Evolutionary conservation across 2,888 invertebrate genomes (phyloP).

Genomic region (Nomada fucata): DNA sequence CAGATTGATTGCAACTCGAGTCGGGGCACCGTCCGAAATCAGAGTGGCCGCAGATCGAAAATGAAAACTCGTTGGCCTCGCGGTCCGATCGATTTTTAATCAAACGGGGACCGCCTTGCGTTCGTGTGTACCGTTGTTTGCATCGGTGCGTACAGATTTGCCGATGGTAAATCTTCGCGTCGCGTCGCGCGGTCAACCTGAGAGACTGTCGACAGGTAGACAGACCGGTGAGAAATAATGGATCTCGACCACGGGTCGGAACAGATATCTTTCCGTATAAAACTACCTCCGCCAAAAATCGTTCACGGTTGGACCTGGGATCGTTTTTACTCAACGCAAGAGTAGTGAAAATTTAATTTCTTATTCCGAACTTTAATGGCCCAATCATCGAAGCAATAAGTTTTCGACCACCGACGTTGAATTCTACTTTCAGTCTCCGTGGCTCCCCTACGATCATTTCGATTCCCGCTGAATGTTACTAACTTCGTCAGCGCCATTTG

Average conservation of each 20-base stretch:
- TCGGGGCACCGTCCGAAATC: not conserved
- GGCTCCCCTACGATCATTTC: constrained; percentile 17
- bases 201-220: constrained; percentile 64
- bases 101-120: constrained; percentile 27
- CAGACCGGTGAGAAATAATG: constrained; percentile 60
- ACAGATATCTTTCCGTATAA: constrained; percentile 15
- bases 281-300: not conserved
- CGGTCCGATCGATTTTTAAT: constrained; percentile 53
- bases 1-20: not conserved
- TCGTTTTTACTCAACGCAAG: no score
- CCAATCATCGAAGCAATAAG: no score
- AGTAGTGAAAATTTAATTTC: no score
- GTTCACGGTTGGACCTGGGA: no score
- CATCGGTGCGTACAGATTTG: constrained; percentile 12
- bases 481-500: constrained; percentile 50
- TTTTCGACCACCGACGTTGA: not conserved
- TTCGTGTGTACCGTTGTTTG: not conserved
- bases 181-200: constrained; percentile 42
- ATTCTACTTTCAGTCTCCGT: constrained; percentile 14
- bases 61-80: constrained; percentile 9
- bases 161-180: constrained; percentile 46
- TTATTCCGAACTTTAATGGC: no score
- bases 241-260: constrained; percentile 54
- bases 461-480: constrained; percentile 19
- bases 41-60: not conserved